These are phyloP conservation scores for Gastracanthus pulcherrimus DNA, from an alignment of 2,888 invertebrate genomes.

Conservation along the genomic window DNA sequence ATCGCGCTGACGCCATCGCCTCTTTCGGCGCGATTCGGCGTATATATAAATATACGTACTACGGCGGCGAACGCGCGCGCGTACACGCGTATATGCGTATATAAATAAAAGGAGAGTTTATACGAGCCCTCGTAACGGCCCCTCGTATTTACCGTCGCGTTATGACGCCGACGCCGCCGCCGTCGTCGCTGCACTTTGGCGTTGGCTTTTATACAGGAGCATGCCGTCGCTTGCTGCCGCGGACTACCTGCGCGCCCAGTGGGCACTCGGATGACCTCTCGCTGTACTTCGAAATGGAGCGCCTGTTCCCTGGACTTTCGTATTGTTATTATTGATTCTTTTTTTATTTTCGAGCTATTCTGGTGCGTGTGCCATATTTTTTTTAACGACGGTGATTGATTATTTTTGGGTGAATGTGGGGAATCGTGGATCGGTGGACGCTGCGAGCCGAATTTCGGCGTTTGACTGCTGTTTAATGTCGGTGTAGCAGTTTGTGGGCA, in stretches of 20 bases:
- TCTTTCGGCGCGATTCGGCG: not conserved
- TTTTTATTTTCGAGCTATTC: not conserved
- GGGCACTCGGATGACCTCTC: too few relatives aligned
- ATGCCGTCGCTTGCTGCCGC: not conserved
- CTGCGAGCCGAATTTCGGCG: not conserved
- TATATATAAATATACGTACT: not conserved
- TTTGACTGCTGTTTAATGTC: not conserved
- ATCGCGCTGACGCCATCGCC: too few relatives aligned
- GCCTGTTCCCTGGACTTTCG: not conserved
- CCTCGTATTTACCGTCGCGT: not conserved
- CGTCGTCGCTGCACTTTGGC: not conserved
- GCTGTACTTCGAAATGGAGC: not conserved
- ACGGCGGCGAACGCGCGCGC: not conserved
- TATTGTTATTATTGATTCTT: not conserved
- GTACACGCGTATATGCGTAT: too few relatives aligned
- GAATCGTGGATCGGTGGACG: not conserved
- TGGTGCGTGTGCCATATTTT: slow-evolving; percentile 50
- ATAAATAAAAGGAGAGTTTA: slow-evolving; percentile 9
- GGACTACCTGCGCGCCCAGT: too few relatives aligned
- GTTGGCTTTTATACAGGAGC: not conserved
- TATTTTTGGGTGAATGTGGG: not conserved
- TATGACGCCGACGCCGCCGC: not conserved
- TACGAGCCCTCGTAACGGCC: slow-evolving; percentile 10
- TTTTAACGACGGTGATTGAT: slow-evolving; percentile 3
- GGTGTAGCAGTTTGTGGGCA: not conserved